These are phyloP conservation scores for Anas platyrhynchos DNA, from an alignment of 2,113 vertebrate genomes.

Conservation along the genomic window DNA sequence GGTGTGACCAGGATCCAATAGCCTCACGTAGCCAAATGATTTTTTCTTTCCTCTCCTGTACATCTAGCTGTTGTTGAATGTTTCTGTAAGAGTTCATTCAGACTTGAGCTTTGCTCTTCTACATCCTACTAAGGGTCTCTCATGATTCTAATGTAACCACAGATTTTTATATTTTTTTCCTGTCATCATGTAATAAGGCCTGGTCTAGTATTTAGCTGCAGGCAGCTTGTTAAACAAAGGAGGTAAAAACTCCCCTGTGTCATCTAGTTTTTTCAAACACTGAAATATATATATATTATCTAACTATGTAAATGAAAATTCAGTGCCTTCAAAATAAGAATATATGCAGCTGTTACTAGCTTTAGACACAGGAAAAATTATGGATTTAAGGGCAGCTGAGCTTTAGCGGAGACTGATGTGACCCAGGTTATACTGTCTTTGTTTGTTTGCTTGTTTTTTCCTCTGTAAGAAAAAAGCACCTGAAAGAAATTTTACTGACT, in stretches of 20 bases:
- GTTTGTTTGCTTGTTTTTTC: too few species aligned
- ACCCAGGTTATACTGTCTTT: accelerated
- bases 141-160: not conserved
- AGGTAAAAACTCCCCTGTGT: not conserved
- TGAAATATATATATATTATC: accelerated
- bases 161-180: not conserved
- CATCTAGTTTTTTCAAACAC: not conserved
- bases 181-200: not conserved
- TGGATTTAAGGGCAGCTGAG: not conserved
- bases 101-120: not conserved
- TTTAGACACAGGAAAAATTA: accelerated
- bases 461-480: not conserved
- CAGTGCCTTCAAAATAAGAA: not conserved
- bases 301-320: not conserved
- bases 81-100: not conserved
- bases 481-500: not conserved
- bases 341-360: not conserved
- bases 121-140: accelerated
- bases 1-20: not conserved
- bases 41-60: not conserved
- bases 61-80: not conserved
- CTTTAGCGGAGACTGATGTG: not conserved
- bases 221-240: not conserved
- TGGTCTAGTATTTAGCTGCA: not conserved
- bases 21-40: not conserved